Base-by-base conservation (phyloP, 2,888 invertebrate species). In the Hipparchia sbordonii region DNA sequence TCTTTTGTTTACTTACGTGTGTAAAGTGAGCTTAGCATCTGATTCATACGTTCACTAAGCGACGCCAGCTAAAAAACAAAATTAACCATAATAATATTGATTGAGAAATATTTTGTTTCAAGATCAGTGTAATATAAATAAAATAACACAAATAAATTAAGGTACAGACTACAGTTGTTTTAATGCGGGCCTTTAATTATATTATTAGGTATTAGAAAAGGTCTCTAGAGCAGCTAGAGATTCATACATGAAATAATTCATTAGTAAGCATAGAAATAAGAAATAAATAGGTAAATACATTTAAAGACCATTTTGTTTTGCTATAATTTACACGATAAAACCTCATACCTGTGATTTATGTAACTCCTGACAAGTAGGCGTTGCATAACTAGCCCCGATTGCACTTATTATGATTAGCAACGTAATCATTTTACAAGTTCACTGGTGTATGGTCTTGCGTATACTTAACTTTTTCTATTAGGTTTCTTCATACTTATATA, bases 11-110 rank as follows among this genome's bases (percentile, higher is more conserved):
- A 85, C 93, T 92, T 89, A 93, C 93, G 87, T 82, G 90, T 85
- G 78, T 92, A 92, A 1, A 93, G 79, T 6, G 89, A 83, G 77
- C 82, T 89, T 70, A 93, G 87, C 92, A 93, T 91, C 79, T 92
- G 89, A 74, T 87, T 91, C 89, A 93, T 90, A 72, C 92, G 83
- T 57, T 93, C 92, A 69, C 89, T 87, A 1, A 93, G 84, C 2
- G 87, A 82, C 56, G 88, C 84, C 82, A 93, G 83, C 92, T 92
- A 82, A 9, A 85, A 59, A 39, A 63, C 48, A 23, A 66, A 69
- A 61, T 39, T 39, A 39, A 39, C 39, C 39, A 39, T 39, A 39
- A 39, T 39, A 39, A 4, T 39, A 39, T 39, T 39, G 39, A 39
- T 39, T 39, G 39, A 39, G 39, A 39, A 39, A 4, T 39, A 4